Evolutionary conservation across 2,888 invertebrate species (phyloP).

Genomic region (Odontocerum albicorne): DNA sequence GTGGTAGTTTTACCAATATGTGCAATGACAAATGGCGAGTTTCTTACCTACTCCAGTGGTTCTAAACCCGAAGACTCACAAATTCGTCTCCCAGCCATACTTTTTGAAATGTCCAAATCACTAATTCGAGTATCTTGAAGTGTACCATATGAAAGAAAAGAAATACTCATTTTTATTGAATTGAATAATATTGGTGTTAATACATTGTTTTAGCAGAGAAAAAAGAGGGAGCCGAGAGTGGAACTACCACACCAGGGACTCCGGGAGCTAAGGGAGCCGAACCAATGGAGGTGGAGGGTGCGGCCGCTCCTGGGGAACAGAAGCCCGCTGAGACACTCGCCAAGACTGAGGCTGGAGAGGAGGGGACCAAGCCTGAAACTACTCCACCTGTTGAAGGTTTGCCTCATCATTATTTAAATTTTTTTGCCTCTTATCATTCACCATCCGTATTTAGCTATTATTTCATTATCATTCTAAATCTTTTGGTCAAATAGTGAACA

Average conservation of each 20-base stretch:
- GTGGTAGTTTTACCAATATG: no score
- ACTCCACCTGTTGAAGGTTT: slow-evolving; percentile 31
- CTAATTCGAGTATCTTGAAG: no score
- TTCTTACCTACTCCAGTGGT: no score
- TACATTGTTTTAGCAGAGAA: slow-evolving; percentile 37
- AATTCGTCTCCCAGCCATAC: no score
- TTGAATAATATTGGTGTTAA: no score
- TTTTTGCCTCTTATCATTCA: not conserved
- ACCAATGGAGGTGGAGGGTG: slow-evolving; percentile 33
- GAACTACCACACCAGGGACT: slow-evolving; percentile 1
- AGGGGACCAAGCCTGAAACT: slow-evolving; percentile 24
- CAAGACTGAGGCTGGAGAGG: slow-evolving; percentile 29
- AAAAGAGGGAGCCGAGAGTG: slow-evolving; percentile 41
- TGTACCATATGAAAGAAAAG: no score
- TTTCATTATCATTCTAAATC: no score
- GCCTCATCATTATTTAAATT: slow-evolving; percentile 2
- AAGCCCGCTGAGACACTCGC: slow-evolving; percentile 19
- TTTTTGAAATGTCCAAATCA: no score
- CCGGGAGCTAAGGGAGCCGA: slow-evolving; percentile 21
- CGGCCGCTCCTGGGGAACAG: slow-evolving; percentile 12
- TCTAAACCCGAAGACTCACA: no score
- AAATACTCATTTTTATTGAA: not conserved
- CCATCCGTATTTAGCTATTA: no score
- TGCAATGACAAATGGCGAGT: no score
- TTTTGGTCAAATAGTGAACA: no score